Evolutionary conservation across 2,113 vertebrate genomes (phyloP).

Genomic region (Nipponia nippon): DNA sequence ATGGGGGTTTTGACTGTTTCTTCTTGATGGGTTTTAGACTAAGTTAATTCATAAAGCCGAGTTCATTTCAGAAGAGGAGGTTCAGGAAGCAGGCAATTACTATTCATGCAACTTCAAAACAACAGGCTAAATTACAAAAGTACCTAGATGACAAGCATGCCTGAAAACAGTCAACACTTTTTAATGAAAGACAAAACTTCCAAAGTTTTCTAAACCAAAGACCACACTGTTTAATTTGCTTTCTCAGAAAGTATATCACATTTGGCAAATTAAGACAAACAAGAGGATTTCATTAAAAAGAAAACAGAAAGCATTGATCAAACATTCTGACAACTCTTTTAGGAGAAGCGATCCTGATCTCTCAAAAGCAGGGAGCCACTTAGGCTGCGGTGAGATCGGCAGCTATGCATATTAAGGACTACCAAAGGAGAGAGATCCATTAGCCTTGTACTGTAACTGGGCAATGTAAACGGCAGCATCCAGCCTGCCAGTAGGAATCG

Average conservation of each 20-base stretch:
- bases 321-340: neutral
- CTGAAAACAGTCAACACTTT: neutral
- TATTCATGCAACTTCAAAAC: neutral
- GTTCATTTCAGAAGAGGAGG: neutral
- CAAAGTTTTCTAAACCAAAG: neutral
- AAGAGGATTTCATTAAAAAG: neutral
- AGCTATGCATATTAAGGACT: conserved; percentile 56
- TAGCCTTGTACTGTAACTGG: conserved; percentile 74
- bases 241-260: neutral
- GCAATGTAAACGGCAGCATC: conserved; percentile 16
- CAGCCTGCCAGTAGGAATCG: neutral
- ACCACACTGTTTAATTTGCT: neutral
- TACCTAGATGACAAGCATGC: neutral
- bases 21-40: neutral
- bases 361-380: conserved; percentile 64
- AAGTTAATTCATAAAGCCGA: neutral
- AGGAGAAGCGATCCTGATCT: conserved; percentile 34
- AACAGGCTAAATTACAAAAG: neutral
- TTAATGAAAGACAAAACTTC: neutral
- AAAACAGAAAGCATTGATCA: neutral
- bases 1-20: neutral
- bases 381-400: conserved; percentile 64
- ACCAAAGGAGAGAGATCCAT: conserved; percentile 32
- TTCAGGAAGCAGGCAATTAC: neutral
- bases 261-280: neutral